phyloP scores from a whole-genome alignment of 1,140 invertebrate genomes.

The Chrysopa pallens region DNA sequence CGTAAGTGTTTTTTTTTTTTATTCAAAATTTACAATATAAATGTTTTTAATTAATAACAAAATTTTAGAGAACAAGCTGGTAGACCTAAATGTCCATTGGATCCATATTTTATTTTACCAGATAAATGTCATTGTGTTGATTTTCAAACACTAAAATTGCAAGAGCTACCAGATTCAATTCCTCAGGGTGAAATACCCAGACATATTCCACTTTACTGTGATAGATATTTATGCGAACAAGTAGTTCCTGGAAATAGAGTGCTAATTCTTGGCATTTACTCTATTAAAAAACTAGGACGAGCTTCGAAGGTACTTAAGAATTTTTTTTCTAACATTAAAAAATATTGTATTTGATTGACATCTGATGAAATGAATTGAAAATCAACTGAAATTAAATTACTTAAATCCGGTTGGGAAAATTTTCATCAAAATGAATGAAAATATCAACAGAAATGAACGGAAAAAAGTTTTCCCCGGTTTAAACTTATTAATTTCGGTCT shows the following conservation, averaged over 20 bases:
- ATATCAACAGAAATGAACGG: too few relatives aligned
- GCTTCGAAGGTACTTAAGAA: constrained; percentile 24
- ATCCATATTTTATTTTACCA: constrained; percentile 95
- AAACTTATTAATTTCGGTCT: too few relatives aligned
- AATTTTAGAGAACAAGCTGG: constrained; percentile 71
- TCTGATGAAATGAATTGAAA: too few relatives aligned
- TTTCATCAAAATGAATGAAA: too few relatives aligned
- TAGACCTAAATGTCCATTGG: constrained; percentile 80
- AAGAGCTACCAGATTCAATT: constrained; percentile 91
- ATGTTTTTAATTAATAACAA: constrained; percentile 5
- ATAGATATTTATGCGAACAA: constrained; percentile 83
- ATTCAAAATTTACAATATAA: background rate
- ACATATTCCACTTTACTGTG: constrained; percentile 88
- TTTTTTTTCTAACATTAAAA: background rate
- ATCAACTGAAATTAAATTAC: too few relatives aligned
- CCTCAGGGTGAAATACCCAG: constrained; percentile 98
- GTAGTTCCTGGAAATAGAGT: constrained; percentile 94
- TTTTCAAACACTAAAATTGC: constrained; percentile 79
- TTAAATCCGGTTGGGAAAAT: too few relatives aligned
- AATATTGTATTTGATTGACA: background rate
- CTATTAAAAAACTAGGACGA: constrained; percentile 77
- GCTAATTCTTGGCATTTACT: constrained; percentile 87
- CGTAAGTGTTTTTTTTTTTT: constrained; percentile 37
- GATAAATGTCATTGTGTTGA: constrained; percentile 97
- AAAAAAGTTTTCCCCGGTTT: too few relatives aligned